phyloP scores from a whole-genome alignment of 2,888 invertebrate species.

The Matsumyia berberina region DNA sequence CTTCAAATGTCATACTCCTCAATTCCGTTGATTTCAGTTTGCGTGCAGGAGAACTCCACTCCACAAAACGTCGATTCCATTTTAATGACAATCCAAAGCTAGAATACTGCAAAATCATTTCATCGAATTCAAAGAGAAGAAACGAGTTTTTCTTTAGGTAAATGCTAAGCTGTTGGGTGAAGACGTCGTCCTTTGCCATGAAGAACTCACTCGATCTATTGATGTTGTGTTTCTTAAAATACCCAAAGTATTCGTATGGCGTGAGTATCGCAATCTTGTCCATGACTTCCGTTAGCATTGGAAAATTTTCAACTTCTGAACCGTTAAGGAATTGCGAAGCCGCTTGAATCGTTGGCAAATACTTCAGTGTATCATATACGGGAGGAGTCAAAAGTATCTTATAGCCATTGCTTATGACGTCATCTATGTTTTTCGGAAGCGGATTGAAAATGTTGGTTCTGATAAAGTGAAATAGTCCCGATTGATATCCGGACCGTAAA shows the following conservation, averaged over 20 bases:
- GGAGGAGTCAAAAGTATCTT: constrained; percentile 69
- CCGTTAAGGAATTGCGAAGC: constrained; percentile 73
- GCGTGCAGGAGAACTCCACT: neutral
- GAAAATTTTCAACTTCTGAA: constrained; percentile 79
- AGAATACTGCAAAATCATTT: constrained; percentile 77
- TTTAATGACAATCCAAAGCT: constrained; percentile 78
- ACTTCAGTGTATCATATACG: constrained; percentile 39
- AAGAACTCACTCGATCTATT: constrained; percentile 56
- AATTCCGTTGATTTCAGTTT: neutral
- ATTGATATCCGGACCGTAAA: constrained; percentile 80
- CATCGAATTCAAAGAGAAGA: constrained; percentile 78
- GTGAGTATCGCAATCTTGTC: constrained; percentile 78
- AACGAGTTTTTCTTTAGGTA: constrained; percentile 79
- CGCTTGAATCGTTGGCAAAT: constrained; percentile 52
- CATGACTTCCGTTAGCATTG: constrained; percentile 64
- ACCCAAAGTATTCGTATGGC: constrained; percentile 80
- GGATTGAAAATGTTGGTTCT: constrained; percentile 76
- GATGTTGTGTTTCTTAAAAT: constrained; percentile 78
- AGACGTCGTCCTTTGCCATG: constrained; percentile 78
- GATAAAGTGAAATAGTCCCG: constrained; percentile 79
- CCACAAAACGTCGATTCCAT: constrained; percentile 76
- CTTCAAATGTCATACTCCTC: constrained; percentile 16
- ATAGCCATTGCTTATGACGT: constrained; percentile 67
- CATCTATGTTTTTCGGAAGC: constrained; percentile 70
- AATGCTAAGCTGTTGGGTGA: constrained; percentile 79